A percentile compares a stretch with the other conserved stretches of the same genome.
Evolutionary conservation across 2,888 invertebrate genomes (phyloP).

Genomic region (Cosmia trapezina): DNA sequence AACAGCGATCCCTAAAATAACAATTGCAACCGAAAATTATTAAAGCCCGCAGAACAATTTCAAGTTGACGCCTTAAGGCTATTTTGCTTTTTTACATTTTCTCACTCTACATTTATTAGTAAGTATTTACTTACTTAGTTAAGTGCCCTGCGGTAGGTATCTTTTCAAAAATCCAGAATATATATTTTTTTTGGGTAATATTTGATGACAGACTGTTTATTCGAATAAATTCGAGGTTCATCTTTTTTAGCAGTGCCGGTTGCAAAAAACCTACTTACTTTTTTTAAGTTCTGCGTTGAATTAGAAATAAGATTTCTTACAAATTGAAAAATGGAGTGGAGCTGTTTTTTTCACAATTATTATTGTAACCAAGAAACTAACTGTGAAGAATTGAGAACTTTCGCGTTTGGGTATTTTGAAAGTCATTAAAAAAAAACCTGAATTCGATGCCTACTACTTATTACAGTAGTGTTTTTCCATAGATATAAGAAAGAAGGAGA

Average conservation of each 20-base stretch:
- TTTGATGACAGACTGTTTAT: neutral
- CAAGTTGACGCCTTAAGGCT: slow-evolving; percentile 56
- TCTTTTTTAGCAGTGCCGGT: neutral
- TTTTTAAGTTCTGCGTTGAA: neutral
- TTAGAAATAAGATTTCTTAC: neutral
- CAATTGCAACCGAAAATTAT: slow-evolving; percentile 61
- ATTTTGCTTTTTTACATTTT: slow-evolving; percentile 40
- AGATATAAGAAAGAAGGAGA: too few relatives aligned
- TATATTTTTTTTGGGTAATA: neutral
- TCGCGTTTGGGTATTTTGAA: neutral
- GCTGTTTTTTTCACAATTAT: neutral
- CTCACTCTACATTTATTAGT: slow-evolving; percentile 43
- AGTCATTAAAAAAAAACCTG: neutral
- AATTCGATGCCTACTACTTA: neutral
- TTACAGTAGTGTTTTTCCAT: too few relatives aligned
- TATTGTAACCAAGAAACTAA: neutral
- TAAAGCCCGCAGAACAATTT: slow-evolving; percentile 54
- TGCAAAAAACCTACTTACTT: neutral
- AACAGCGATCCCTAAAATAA: slow-evolving; percentile 51
- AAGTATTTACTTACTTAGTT: slow-evolving; percentile 27
- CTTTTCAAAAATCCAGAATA: slow-evolving; percentile 16
- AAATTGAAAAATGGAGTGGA: neutral
- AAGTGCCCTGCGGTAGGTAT: slow-evolving; percentile 20
- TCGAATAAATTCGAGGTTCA: neutral
- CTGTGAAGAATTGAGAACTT: neutral